Base-by-base conservation (phyloP, 2,797 vertebrate species). In the Liasis olivaceus region DNA sequence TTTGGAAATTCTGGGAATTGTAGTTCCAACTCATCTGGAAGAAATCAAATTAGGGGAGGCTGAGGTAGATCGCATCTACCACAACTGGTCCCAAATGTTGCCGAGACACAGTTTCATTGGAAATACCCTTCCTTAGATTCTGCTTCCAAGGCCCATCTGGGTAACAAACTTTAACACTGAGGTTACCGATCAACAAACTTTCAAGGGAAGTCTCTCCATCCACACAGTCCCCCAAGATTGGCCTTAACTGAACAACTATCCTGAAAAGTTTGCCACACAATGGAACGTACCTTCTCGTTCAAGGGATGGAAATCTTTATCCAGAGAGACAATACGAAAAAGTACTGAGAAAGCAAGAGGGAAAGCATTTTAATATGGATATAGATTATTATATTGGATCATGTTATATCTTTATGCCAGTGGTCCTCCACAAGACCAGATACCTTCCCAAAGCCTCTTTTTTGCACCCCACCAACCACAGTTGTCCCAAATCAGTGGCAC, bases 281-380 rank as follows among this genome's bases (percentile, higher is more conserved):
- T 22, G 36, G 72, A 28, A 95, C 96, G 96, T 92, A 98, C 98
- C 97, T 94, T 59, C 62, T 98, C 96, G 0, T 96, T 93, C 64
- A 96, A 4, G 0, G 98, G 98, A 86, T 2, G 96, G 84, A 99
- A 97, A 4, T 96, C 95, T 64, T 97, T 95, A 97, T 98, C 97
- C 96, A 99, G 81, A 4, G 97, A 96, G 72, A 98, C 95, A 66
- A 99, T 95, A 96, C 99, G 98, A 95, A 99, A 98, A 14, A 98
- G 93, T 59, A 99, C 99, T 99, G 97, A 86, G 94, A 59, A 60
- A 95, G 59, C 89, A 93, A 95, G 26, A 31, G 94, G 36, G 5
- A 96, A 13, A 94, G 62, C 5, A 36, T 22, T 31, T 64, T 54
- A 20, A 11, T 4, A 14, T 62, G n/a, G 88, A 17, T 56, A 81